A percentile compares a stretch with the other conserved stretches of the same genome.
Conservation (phyloP, 2,888 invertebrate species). For the Thyatira batis region DNA sequence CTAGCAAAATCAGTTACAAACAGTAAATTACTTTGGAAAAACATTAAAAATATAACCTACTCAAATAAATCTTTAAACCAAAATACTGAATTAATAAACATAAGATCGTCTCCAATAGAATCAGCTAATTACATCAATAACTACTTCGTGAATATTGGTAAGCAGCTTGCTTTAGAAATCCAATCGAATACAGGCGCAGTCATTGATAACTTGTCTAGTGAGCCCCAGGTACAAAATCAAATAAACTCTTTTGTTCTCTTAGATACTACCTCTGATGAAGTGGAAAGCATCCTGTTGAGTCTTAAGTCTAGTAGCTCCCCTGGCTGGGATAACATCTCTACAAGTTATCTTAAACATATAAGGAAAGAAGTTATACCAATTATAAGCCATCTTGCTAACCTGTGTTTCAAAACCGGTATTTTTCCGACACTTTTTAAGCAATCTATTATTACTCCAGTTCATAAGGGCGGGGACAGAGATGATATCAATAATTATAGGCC, state of each 20-base stretch:
- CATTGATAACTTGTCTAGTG: not conserved
- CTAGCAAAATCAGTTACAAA: not conserved
- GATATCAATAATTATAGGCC: too few species aligned
- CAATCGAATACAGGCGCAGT: not conserved
- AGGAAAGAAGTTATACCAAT: too few species aligned
- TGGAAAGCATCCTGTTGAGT: constrained; percentile 1
- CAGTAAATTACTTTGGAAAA: not conserved
- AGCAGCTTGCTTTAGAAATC: not conserved
- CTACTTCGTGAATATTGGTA: not conserved
- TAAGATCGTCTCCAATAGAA: too few species aligned
- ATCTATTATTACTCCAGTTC: too few species aligned
- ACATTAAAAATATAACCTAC: not conserved
- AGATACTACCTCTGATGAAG: constrained; percentile 3
- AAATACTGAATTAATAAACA: not conserved
- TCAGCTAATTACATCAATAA: too few species aligned
- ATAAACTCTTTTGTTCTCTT: constrained; percentile 7
- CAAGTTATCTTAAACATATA: too few species aligned
- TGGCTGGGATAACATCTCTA: not conserved
- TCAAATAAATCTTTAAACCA: not conserved
- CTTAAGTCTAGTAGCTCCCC: constrained; percentile 3
- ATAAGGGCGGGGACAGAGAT: too few species aligned
- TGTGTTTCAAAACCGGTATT: too few species aligned
- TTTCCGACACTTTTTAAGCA: too few species aligned
- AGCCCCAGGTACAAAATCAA: not conserved
- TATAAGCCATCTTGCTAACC: too few species aligned